A percentile compares a stretch with the other conserved stretches of the same genome.
Conservation (phyloP, 37 sponge, comb jelly and placozoan species). For the Petrosia ficiformis region DNA sequence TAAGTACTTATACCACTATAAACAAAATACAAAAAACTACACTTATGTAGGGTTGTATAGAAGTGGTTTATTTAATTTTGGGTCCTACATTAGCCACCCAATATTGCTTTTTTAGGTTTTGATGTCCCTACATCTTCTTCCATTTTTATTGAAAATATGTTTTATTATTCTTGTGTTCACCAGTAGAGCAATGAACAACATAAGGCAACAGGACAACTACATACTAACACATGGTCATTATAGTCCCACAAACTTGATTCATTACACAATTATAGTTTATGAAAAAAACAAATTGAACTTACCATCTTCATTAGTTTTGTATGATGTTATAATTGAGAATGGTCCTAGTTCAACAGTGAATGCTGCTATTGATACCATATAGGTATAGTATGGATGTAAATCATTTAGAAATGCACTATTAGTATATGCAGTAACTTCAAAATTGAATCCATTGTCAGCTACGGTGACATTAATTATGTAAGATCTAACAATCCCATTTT, state of each 20-base stretch:
- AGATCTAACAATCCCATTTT: conserved; percentile 33
- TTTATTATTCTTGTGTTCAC: too few relatives aligned
- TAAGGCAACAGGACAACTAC: too few relatives aligned
- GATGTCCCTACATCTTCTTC: too few relatives aligned
- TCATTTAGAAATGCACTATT: neutral
- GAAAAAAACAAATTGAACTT: neutral
- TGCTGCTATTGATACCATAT: conserved; percentile 27
- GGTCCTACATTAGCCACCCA: too few relatives aligned
- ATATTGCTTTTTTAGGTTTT: neutral
- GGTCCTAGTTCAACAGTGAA: conserved; percentile 32
- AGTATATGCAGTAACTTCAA: conserved; percentile 1
- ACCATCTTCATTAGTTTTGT: conserved; percentile 30
- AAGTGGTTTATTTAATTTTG: too few relatives aligned
- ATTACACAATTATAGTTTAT: neutral
- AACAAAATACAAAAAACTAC: too few relatives aligned
- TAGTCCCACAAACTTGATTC: too few relatives aligned
- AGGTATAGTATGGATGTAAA: conserved; percentile 19
- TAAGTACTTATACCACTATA: too few relatives aligned
- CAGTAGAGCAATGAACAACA: neutral
- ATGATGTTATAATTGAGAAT: neutral
- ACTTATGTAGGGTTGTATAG: too few relatives aligned
- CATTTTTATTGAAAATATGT: too few relatives aligned
- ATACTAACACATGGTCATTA: too few relatives aligned
- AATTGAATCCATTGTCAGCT: conserved; percentile 8
- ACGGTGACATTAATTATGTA: conserved; percentile 20